Conservation (phyloP, 2,797 vertebrate genomes). For the Varecia variegata region DNA sequence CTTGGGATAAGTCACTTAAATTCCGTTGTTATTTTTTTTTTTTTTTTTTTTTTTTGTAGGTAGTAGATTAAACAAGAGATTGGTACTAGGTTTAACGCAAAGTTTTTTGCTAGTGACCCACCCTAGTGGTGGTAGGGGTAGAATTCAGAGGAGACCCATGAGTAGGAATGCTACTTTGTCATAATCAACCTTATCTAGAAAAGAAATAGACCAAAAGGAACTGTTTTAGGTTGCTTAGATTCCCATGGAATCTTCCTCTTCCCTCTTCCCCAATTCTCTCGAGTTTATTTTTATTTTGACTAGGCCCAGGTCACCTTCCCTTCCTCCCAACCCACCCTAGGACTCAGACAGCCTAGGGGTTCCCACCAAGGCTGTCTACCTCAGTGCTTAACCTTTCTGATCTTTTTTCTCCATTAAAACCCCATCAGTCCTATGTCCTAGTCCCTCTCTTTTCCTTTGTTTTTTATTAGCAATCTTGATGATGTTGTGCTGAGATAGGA, state of each 20-base stretch:
- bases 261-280: constrained; percentile 7
- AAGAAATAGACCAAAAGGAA: not conserved
- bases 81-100: not conserved
- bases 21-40: not conserved
- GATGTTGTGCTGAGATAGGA: not conserved
- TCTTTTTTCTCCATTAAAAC: constrained; percentile 22
- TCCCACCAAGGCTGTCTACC: not conserved
- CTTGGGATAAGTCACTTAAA: not conserved
- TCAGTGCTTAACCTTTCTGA: not conserved
- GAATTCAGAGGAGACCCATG: not conserved
- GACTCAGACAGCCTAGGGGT: not conserved
- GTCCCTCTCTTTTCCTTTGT: constrained; percentile 4
- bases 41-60: not conserved
- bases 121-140: not conserved
- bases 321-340: not conserved
- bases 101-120: constrained; percentile 38
- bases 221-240: not conserved
- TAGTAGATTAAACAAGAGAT: constrained; percentile 4
- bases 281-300: constrained; percentile 38
- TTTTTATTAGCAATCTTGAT: constrained; percentile 13
- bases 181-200: not conserved
- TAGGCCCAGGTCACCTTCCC: not conserved
- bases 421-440: not conserved
- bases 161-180: not conserved
- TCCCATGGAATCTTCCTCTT: not conserved